Evolutionary conservation across 1,140 invertebrate genomes (phyloP).

Genomic region (Lepidotrigona ventralis): DNA sequence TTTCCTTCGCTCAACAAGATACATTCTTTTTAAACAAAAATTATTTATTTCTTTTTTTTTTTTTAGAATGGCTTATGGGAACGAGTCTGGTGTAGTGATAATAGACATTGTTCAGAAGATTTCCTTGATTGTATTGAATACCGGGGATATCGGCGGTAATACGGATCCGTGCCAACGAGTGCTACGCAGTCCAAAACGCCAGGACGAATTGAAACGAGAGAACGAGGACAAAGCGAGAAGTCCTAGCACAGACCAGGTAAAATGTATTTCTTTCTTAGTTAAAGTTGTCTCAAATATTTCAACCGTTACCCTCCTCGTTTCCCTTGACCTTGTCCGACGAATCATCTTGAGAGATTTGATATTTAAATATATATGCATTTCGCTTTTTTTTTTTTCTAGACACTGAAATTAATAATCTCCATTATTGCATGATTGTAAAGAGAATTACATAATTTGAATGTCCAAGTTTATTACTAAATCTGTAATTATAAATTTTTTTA

Average conservation of each 20-base stretch:
- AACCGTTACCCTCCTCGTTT: constrained; percentile 28
- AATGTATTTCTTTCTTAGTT: constrained; percentile 61
- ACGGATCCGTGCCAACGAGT: constrained; percentile 93
- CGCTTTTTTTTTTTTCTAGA: constrained; percentile 58
- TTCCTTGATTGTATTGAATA: constrained; percentile 91
- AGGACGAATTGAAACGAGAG: constrained; percentile 77
- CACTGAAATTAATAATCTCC: constrained; percentile 46
- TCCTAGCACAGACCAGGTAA: constrained; percentile 95
- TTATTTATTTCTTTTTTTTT: constrained; percentile 35
- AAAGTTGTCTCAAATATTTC: constrained; percentile 32
- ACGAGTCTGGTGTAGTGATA: constrained; percentile 95
- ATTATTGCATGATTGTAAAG: constrained; percentile 63
- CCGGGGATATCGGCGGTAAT: constrained; percentile 93
- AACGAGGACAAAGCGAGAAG: constrained; percentile 89
- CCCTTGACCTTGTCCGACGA: constrained; percentile 30
- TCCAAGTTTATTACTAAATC: constrained; percentile 30
- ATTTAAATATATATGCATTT: constrained; percentile 55
- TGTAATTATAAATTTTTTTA: constrained; percentile 31
- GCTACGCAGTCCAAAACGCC: constrained; percentile 90
- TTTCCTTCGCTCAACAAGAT: background rate
- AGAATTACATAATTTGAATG: constrained; percentile 47
- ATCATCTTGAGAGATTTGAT: constrained; percentile 47
- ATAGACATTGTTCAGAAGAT: constrained; percentile 96
- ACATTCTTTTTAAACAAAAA: background rate
- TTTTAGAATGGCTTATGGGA: constrained; percentile 96